Conservation (phyloP, 2,888 invertebrate genomes). For the Zootermopsis nevadensis region DNA sequence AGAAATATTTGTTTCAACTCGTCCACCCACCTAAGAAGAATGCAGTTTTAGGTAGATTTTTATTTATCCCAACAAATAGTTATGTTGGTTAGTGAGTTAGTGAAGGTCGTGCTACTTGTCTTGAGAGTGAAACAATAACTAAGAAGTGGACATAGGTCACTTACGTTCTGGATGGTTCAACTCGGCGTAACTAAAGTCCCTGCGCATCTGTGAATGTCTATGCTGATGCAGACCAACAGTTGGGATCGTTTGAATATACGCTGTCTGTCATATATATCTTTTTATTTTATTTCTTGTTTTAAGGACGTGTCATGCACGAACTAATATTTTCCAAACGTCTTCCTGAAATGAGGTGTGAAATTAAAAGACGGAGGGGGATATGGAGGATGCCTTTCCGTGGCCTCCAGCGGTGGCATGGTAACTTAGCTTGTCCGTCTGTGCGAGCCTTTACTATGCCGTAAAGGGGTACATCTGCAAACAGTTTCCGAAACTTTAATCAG, state of each 20-base stretch:
- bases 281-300: conserved; percentile 40
- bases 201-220: conserved; percentile 18
- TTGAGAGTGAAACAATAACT: too few relatives aligned
- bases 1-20: too few relatives aligned
- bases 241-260: conserved; percentile 36
- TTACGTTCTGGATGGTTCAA: neutral
- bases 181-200: conserved; percentile 19
- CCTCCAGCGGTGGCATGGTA: neutral
- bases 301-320: conserved; percentile 43
- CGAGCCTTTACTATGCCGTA: neutral
- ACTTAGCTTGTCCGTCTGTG: neutral
- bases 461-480: neutral
- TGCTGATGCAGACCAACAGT: conserved; percentile 26
- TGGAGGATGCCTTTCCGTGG: conserved; percentile 1
- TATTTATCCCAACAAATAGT: too few relatives aligned
- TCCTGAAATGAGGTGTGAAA: conserved; percentile 43
- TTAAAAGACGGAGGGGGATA: conserved; percentile 38
- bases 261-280: conserved; percentile 8
- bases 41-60: too few relatives aligned
- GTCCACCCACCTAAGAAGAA: too few relatives aligned
- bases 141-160: conserved; percentile 1
- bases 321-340: conserved; percentile 43
- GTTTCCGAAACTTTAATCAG: too few relatives aligned
- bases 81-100: too few relatives aligned
- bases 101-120: too few relatives aligned